Base-by-base conservation (phyloP, 2,113 vertebrate species). In the Pterophyllum scalare region DNA sequence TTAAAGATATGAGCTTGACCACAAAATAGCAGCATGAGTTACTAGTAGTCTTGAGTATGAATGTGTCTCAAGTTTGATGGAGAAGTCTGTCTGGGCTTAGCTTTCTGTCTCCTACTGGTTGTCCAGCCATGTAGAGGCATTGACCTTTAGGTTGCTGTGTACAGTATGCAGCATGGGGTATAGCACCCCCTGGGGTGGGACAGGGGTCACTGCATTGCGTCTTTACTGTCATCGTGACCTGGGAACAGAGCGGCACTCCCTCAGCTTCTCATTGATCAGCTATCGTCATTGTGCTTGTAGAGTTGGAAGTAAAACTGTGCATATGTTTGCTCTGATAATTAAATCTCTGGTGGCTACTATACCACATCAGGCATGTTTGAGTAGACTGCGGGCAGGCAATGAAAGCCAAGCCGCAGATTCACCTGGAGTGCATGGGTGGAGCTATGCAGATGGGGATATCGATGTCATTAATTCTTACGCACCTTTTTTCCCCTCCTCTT, bases 401-500 rank as follows among this genome's bases (percentile, higher is more conserved):
- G 40, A 70, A 70, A 40, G 24, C 58, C 7, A n/a, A 82, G 72
- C 64, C 67, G 76, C 65, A 80, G 77, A 22, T 83, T 82, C 72
- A 93, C 87, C 90, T 91, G 91, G 54, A 79, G 70, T 91, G 79
- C 70, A 65, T 64, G 56, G 79, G 88, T 15, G 75, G 87, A 85
- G 82, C 80, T 78, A 12, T 4, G 22, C 11, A 62, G 33, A 77
- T 59, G 70, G 75, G 77, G 80, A 77, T 57, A 61, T 70, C 56
- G 1, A 24, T 12, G 28, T 83, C 72, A 65, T 76, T 22, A 75
- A 77, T 79, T 83, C 72, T 61, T 60, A 58, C 31, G 78, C 76
- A 72, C 84, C 82, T 82, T 75, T 28, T 60, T 22, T 3, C 22
- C 35, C 40, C 64, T 61, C 31, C 35, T 20, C 61, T 35, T 54